Evolutionary conservation across 2,888 invertebrate genomes (phyloP), one percentile per base, ranked within the genome.

Genomic region (Parnassius glacialis): DNA sequence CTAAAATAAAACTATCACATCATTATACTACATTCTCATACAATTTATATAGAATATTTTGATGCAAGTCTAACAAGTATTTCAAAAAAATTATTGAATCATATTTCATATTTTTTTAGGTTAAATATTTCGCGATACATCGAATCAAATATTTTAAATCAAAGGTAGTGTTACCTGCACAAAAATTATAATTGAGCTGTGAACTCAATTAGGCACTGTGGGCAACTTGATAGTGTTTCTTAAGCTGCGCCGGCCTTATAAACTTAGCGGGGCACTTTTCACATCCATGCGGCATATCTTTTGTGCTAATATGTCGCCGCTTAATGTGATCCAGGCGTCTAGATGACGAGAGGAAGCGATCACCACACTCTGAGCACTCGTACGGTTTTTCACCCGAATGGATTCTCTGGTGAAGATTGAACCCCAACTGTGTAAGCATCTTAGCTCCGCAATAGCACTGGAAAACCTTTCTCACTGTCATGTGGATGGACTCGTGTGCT

Each of bases 381-480:
- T 85, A 90, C 0, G 88, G 88, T 41, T 79, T 78, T 54, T 85
- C 83, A 0, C 90, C 90, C 0, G 83, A 83, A 50, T 90, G 90
- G 0, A 85, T 85, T 12, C 90, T 72, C 64, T 76, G 75, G 45
- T 90, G 90, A 12, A 90, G 73, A 9, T 79, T 75, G 42, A 74
- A 84, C 0, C 90, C 90, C 3, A 87, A 56, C 7, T 78, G 78
- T 0, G 89, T 83, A 0, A 80, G 74, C 67, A 90, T 70, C 20
- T 80, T 81, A 0, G 87, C 85, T 0, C 88, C 88, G 52, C 90
- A 90, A 2, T 74, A 66, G 34, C 90, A 90, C 16, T 77, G 69
- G 44, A 75, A 80, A 0, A 77, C 62, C 41, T 79, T 75, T n/a
- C 89, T 71, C 43, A 80, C 71, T 0, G 72, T 64, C 34, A 75